Evolutionary conservation across 2,797 vertebrate genomes (phyloP), one percentile per base, ranked within the genome.

Genomic region (Gastrophryne carolinensis): DNA sequence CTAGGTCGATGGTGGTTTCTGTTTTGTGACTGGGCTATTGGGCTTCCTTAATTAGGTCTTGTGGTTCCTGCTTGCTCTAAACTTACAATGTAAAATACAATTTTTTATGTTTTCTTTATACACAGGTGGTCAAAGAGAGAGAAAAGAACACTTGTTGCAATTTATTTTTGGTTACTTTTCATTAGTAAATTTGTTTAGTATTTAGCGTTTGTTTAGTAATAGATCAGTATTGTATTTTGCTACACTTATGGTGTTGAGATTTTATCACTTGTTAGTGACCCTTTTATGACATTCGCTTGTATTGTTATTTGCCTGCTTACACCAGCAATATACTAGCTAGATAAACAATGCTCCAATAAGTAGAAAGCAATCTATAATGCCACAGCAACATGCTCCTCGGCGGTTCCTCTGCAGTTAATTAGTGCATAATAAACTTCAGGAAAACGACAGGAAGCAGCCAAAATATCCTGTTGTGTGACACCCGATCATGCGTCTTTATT

Each of bases 401-500:
- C 29, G 50, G 67, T 63, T 71, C 58, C 66, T 71, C 75, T 77
- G 67, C 47, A 71, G 60, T 71, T 63, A 77, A 77, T 77, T 77
- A 71, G 67, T 54, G 61, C 54, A 57, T 71, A 77, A 77, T 77
- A 71, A 77, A 77, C 50, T 77, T 37, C 75, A 77, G 75, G 75
- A 77, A 77, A 77, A 44, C 58, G 50, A 57, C 75, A 77, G 75
- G 75, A 77, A 71, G 52, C 37, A 29, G 67, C 67, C 58, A 58
- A 71, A 71, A 62, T 77, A 77, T 77, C 75, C 75, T 77, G 75
- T 77, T 77, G 62, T 77, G 67, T 77, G 75, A 77, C 75, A 77
- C 75, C 65, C 67, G 19, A 49, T 71, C 75, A 64, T 71, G 75
- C 50, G 23, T 77, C 75, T 77, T 70, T 77, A 70, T 61, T 76